Base-by-base conservation (phyloP, 2,113 vertebrate genomes). In the Monarcha castaneiventris region DNA sequence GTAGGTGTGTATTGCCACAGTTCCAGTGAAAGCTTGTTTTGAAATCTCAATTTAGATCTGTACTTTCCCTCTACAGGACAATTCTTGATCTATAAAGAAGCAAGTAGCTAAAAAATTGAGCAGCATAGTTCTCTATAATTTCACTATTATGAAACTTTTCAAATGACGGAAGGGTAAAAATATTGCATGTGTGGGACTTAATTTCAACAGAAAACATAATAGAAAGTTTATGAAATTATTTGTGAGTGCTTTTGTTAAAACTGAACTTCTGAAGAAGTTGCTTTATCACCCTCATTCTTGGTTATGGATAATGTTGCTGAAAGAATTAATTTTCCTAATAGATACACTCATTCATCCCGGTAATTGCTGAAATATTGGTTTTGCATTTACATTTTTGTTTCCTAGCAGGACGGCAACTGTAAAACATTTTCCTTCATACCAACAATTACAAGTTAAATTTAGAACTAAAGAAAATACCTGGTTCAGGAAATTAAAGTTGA, bases 271-370 rank as follows among this genome's bases (percentile, higher is more conserved):
- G 92, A 94, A 90, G 95, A 97, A 94, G 37, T 87, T 93, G 37
- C 87, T 96, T 97, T 87, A 96, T 95, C 84, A 94, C 25, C 44
- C 88, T 92, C n/a, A 49, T 71, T 96, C 91, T 93, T 18, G 5
- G 37, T 86, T 41, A 55, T 67, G 61, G 69, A 91, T 90, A 96
- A 97, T 61, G 81, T 87, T 96, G 32, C 27, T 94, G 69, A 93
- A 85, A 93, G 39, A 94, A 96, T 95, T 92, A 73, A 59, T 96
- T 97, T 97, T 96, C 15, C 27, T 56, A 52, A 44, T 86, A 88
- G 33, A 85, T 35, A 76, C n/a, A 76, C n/a, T 55, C 16, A 20
- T 68, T 83, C 16, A 66, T 9, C 0, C 23, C 69, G 11, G 32
- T 66, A 88, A 80, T 56, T 90, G 17, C 8, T 79, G 41, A 84